Conservation (phyloP, 2,888 invertebrate species). For the Conomelus anceps region DNA sequence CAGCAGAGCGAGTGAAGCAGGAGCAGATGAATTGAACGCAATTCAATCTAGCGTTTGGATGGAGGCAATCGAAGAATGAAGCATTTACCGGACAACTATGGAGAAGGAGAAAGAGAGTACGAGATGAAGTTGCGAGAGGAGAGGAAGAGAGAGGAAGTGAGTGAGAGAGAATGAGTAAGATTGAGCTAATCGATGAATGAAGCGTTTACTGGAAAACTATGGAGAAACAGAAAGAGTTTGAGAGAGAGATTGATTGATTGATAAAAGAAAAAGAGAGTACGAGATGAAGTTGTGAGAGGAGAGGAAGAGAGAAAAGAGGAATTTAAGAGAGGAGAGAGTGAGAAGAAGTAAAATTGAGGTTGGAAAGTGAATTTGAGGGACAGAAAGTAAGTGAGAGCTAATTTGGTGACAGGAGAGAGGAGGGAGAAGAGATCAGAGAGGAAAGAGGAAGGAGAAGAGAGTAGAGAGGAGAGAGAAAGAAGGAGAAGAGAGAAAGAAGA, state of each 20-base stretch:
- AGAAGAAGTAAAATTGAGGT: no score
- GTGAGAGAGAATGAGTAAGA: no score
- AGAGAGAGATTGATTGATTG: not conserved
- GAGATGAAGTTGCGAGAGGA: not conserved
- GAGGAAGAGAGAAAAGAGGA: not conserved
- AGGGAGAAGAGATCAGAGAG: no score
- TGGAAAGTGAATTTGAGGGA: no score
- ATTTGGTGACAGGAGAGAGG: no score
- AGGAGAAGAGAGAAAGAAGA: not conserved
- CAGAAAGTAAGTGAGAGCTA: no score
- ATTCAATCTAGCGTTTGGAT: not conserved
- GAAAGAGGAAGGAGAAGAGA: not conserved
- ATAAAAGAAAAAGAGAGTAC: not conserved
- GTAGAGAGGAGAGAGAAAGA: not conserved
- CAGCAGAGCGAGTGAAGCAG: not conserved
- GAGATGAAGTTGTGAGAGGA: not conserved
- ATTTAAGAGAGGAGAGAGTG: not conserved
- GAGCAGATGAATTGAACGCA: not conserved
- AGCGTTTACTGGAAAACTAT: not conserved
- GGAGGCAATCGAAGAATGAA: not conserved
- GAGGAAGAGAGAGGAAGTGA: not conserved
- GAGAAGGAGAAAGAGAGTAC: not conserved
- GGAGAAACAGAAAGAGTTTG: not conserved
- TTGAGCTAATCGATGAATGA: not conserved
- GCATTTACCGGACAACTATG: not conserved